phyloP scores from a whole-genome alignment of 2,888 invertebrate species.

The Acleris emargana region DNA sequence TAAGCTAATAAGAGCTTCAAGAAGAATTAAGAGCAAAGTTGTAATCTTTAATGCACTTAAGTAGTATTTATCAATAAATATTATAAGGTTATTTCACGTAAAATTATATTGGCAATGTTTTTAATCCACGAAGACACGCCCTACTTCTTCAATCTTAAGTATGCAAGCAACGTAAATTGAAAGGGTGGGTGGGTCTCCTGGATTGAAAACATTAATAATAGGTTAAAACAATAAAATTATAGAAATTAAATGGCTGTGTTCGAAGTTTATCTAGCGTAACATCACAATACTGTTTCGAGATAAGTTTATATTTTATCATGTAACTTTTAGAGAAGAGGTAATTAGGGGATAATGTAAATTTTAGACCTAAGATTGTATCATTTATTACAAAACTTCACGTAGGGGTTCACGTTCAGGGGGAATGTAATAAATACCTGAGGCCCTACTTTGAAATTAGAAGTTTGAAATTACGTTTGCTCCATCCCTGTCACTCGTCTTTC shows the following conservation, averaged over 20 bases:
- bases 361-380: conserved; percentile 22
- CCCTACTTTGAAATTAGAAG: too few species aligned
- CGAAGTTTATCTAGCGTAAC: conserved; percentile 61
- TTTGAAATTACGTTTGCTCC: too few species aligned
- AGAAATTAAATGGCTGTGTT: conserved; percentile 81
- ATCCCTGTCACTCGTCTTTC: too few species aligned
- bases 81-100: conserved; percentile 16
- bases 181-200: too few species aligned
- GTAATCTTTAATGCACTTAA: conserved; percentile 23
- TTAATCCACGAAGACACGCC: too few species aligned
- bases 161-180: too few species aligned
- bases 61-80: conserved; percentile 5
- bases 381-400: background rate
- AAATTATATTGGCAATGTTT: conserved; percentile 23
- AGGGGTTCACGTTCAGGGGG: too few species aligned
- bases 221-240: conserved; percentile 51
- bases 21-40: conserved; percentile 10
- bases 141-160: too few species aligned
- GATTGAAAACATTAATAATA: conserved; percentile 25
- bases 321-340: conserved; percentile 20
- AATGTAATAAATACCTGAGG: too few species aligned
- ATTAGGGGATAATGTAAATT: conserved; percentile 25
- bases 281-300: conserved; percentile 63
- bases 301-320: conserved; percentile 62
- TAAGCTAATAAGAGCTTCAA: conserved; percentile 23